These are phyloP conservation scores for Mormyrus hasselquistii DNA, from an alignment of 2,797 vertebrate species.

Conservation along the genomic window DNA sequence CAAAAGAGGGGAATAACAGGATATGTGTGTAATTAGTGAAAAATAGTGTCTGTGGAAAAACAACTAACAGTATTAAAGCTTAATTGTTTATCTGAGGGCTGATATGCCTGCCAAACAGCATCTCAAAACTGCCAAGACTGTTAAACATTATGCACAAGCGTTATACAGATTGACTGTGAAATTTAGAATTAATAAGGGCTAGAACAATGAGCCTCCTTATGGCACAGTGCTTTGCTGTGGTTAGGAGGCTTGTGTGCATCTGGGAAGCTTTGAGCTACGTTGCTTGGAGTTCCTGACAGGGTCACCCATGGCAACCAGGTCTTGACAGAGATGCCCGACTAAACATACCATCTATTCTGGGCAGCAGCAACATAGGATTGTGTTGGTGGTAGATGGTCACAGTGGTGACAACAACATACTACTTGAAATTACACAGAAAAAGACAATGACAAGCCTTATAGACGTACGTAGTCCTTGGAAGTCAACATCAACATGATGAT, in stretches of 20 bases:
- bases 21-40: background rate
- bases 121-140: conserved; percentile 13
- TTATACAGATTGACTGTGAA: conserved; percentile 11
- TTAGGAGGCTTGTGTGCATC: background rate
- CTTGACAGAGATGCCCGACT: background rate
- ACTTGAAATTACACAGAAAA: background rate
- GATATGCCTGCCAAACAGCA: conserved; percentile 4
- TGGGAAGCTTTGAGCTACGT: background rate
- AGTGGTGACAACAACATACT: background rate
- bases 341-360: background rate
- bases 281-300: background rate
- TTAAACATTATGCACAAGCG: background rate
- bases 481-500: background rate
- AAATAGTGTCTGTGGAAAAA: background rate
- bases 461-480: background rate
- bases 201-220: background rate
- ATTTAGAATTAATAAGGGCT: background rate
- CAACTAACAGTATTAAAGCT: conserved; percentile 6
- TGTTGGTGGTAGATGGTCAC: background rate
- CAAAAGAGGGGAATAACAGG: background rate
- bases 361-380: background rate
- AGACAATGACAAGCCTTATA: background rate
- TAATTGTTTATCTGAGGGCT: conserved; percentile 14
- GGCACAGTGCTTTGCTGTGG: background rate
- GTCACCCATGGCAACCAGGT: conserved; percentile 2